phyloP scores from a whole-genome alignment of 2,888 invertebrate species.

The Agrilus cyanescens region DNA sequence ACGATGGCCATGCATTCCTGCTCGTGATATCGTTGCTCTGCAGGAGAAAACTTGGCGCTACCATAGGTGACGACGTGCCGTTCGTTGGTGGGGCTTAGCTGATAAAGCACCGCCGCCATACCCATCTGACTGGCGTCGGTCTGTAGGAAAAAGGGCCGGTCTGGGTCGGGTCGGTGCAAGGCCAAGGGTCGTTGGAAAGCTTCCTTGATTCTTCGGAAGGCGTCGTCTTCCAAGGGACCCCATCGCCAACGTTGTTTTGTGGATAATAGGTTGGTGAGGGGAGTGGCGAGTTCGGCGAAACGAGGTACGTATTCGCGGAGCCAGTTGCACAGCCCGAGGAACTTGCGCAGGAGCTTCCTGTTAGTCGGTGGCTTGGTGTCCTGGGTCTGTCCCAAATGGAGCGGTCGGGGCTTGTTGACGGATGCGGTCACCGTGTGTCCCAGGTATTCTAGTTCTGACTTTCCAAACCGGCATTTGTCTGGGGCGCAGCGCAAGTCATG shows the following conservation, averaged over 20 bases:
- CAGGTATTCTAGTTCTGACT: conserved; percentile 8
- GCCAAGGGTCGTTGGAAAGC: conserved; percentile 10
- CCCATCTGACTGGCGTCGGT: conserved; percentile 17
- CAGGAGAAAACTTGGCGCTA: conserved; percentile 10
- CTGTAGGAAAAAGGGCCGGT: conserved; percentile 13
- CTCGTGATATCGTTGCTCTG: conserved; percentile 17
- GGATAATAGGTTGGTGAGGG: conserved; percentile 15
- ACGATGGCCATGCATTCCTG: conserved; percentile 18
- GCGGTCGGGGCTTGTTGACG: conserved; percentile 7
- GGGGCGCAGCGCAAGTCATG: conserved; percentile 9
- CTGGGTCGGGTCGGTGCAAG: conserved; percentile 14
- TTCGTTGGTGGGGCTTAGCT: conserved; percentile 3
- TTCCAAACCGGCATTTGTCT: conserved; percentile 13
- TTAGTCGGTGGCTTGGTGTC: conserved; percentile 3
- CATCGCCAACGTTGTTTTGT: conserved; percentile 8
- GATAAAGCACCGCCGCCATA: conserved; percentile 18
- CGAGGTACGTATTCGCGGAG: conserved; percentile 18
- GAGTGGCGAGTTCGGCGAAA: conserved; percentile 13
- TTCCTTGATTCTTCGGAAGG: conserved; percentile 11
- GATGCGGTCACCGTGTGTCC: conserved; percentile 9
- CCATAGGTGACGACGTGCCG: conserved; percentile 14
- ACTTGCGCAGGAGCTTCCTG: conserved; percentile 11
- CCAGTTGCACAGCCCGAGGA: conserved; percentile 19
- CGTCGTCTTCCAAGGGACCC: conserved; percentile 6
- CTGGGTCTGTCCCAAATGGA: conserved; percentile 8